Evolutionary conservation across 2,888 invertebrate genomes (phyloP).

Genomic region (Agapostemon virescens): DNA sequence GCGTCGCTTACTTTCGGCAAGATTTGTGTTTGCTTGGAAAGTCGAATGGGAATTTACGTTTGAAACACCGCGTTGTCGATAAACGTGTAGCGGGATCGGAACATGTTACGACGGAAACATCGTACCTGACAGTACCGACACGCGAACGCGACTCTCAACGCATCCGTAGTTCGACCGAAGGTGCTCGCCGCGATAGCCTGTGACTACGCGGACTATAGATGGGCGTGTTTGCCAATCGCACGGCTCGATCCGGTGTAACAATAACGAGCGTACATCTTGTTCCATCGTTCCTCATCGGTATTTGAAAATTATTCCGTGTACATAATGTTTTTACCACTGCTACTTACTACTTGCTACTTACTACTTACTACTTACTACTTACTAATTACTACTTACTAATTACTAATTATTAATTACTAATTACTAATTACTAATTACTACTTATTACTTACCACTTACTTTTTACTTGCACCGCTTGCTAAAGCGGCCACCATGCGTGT

Average conservation of each 20-base stretch:
- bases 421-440: too few relatives aligned
- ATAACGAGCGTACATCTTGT: conserved; percentile 2
- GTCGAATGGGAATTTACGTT: not conserved
- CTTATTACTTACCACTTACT: too few relatives aligned
- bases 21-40: not conserved
- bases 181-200: conserved; percentile 52
- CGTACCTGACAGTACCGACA: not conserved
- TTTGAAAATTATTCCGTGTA: not conserved
- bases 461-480: too few relatives aligned
- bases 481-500: too few relatives aligned
- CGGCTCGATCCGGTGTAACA: conserved; percentile 3
- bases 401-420: too few relatives aligned
- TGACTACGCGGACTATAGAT: conserved; percentile 40
- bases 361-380: too few relatives aligned
- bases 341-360: too few relatives aligned
- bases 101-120: conserved; percentile 10
- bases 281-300: not conserved
- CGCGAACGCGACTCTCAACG: not conserved
- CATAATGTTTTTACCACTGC: too few relatives aligned
- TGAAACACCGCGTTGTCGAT: not conserved
- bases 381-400: too few relatives aligned
- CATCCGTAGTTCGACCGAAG: conserved; percentile 30
- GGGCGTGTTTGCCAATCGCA: conserved; percentile 29
- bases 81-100: not conserved
- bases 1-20: not conserved